Conservation (phyloP, 2,888 invertebrate genomes). For the Drosophila yooni region DNA sequence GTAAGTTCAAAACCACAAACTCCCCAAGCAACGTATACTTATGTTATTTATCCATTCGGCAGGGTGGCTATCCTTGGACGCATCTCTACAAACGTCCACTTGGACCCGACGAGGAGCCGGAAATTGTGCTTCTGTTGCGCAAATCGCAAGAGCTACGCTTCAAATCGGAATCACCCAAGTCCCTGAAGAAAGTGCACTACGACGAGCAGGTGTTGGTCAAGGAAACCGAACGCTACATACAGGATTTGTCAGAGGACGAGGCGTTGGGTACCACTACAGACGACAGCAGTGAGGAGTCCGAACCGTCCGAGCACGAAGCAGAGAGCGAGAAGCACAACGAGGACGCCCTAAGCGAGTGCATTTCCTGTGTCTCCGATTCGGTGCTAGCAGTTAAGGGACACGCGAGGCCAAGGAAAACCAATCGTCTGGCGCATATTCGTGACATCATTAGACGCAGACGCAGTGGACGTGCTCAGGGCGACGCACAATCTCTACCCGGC, state of each 20-base stretch:
- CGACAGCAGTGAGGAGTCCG: slow-evolving; percentile 61
- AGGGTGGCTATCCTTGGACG: slow-evolving; percentile 93
- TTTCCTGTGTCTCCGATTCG: slow-evolving; percentile 84
- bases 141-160: slow-evolving; percentile 84
- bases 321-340: slow-evolving; percentile 71
- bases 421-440: slow-evolving; percentile 83
- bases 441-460: slow-evolving; percentile 86
- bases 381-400: slow-evolving; percentile 80
- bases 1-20: slow-evolving; percentile 60
- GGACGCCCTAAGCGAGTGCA: slow-evolving; percentile 82
- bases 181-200: slow-evolving; percentile 84
- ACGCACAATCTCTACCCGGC: slow-evolving; percentile 83
- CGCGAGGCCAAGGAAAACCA: slow-evolving; percentile 78
- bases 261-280: slow-evolving; percentile 64
- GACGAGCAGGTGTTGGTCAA: slow-evolving; percentile 85
- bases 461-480: slow-evolving; percentile 78
- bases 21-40: background rate
- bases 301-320: slow-evolving; percentile 51
- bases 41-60: background rate
- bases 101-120: slow-evolving; percentile 85
- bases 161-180: slow-evolving; percentile 84
- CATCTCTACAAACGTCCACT: slow-evolving; percentile 89
- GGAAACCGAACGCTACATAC: slow-evolving; percentile 84
- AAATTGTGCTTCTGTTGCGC: slow-evolving; percentile 83
- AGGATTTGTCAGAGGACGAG: slow-evolving; percentile 84